phyloP scores from a whole-genome alignment of 2,113 vertebrate genomes.

The Syngnathus typhle region DNA sequence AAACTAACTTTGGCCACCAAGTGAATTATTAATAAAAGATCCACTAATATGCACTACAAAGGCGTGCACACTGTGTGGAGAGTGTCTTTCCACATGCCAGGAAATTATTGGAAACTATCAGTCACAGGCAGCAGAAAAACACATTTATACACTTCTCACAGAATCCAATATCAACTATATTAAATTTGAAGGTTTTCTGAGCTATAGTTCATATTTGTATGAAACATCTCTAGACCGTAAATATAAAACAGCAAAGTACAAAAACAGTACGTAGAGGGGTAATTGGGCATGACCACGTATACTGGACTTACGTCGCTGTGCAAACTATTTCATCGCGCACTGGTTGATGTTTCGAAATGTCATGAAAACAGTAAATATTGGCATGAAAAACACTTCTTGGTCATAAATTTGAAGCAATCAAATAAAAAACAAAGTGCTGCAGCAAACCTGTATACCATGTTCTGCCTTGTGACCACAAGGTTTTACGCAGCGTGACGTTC shows the following conservation, averaged over 20 bases:
- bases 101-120: background rate
- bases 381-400: background rate
- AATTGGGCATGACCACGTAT: background rate
- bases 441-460: background rate
- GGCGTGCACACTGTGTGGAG: background rate
- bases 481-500: background rate
- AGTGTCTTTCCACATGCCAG: background rate
- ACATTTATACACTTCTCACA: background rate
- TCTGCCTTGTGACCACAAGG: background rate
- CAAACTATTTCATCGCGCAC: background rate
- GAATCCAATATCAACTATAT: background rate
- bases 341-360: background rate
- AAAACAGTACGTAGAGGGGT: background rate
- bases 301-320: background rate
- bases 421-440: background rate
- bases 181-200: background rate
- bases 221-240: background rate
- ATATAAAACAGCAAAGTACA: background rate
- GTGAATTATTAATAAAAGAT: slow-evolving; percentile 6
- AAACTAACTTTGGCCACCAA: background rate
- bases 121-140: background rate
- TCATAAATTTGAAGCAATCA: background rate
- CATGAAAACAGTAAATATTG: background rate
- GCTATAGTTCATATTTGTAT: background rate
- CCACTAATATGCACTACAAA: slow-evolving; percentile 6